Base-by-base conservation (phyloP, 2,888 invertebrate genomes). In the Stenurella melanura region DNA sequence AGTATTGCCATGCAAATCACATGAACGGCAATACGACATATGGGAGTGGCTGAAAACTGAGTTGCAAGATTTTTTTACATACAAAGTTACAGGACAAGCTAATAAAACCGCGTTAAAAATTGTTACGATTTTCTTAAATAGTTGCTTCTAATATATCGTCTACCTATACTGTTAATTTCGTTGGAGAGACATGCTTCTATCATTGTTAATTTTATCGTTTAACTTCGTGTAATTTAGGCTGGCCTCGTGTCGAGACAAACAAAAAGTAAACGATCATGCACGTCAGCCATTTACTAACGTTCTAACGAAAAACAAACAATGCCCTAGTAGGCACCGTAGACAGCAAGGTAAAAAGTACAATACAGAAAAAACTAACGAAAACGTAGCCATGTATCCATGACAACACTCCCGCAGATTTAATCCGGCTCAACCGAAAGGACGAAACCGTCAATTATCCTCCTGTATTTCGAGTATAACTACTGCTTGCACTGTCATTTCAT, bases 351-450 rank as follows among this genome's bases (percentile, higher is more conserved):
- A 50, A 50, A 50, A 50, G 50, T 15, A 50, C 3, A 50, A 50
- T 17, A 50, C 50, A 50, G n/a, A 50, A 50, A 42, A 50, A 50
- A 50, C 50, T 50, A n/a, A 50, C 50, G 50, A n/a, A 50, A 42
- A 50, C 50, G n/a, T 50, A 50, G n/a, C 50, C 50, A 50, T 50
- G 50, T 50, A 50, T 50, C 50, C 50, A 50, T 50, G 50, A 50
- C 50, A 50, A 50, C 50, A 50, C 50, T 50, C 50, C n/a, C n/a
- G 50, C n/a, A n/a, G 50, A 50, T 50, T 15, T 50, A 50, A 50
- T 50, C 50, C n/a, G 50, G 50, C 50, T 50, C 50, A 50, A 50
- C 50, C 50, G n/a, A 50, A 50, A 50, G n/a, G 50, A 50, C n/a
- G 50, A 50, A 50, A 50, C 50, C 50, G n/a, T 12, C 50, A 50